These are phyloP conservation scores for Pyralis farinalis DNA, from an alignment of 2,888 invertebrate species.

Conservation along the genomic window DNA sequence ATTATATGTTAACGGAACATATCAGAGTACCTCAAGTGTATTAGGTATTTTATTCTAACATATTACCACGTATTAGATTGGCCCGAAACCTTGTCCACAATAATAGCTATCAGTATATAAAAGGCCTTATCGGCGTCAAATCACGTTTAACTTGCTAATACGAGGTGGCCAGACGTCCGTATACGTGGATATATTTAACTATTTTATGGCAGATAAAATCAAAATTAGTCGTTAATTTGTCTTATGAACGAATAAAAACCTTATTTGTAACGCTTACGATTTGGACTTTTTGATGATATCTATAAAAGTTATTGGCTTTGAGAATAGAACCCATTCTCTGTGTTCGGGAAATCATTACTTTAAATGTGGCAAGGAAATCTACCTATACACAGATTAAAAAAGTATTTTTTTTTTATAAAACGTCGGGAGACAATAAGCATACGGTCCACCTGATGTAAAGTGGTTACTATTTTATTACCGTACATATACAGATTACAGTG, in stretches of 20 bases:
- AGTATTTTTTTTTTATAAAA: too few relatives aligned
- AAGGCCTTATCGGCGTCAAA: conserved; percentile 4
- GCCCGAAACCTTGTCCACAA: too few relatives aligned
- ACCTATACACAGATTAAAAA: too few relatives aligned
- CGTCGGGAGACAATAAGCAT: too few relatives aligned
- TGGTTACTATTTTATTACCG: too few relatives aligned
- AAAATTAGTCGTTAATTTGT: conserved; percentile 15
- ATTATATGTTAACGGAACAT: too few relatives aligned
- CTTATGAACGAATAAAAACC: conserved; percentile 8
- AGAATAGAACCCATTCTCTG: not conserved
- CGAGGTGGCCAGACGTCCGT: not conserved
- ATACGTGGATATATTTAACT: conserved; percentile 16
- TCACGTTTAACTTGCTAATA: conserved; percentile 2
- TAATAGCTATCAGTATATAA: not conserved
- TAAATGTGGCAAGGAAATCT: too few relatives aligned
- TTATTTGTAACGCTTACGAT: conserved; percentile 8
- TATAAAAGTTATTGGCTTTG: conserved; percentile 5
- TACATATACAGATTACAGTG: too few relatives aligned
- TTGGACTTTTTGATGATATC: conserved; percentile 6
- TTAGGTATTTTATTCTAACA: too few relatives aligned
- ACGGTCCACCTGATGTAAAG: too few relatives aligned
- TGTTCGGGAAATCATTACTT: not conserved
- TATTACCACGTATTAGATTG: too few relatives aligned
- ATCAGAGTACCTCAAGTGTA: too few relatives aligned
- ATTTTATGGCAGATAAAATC: conserved; percentile 21